Percentiles rank a stretch among this genome's conserved stretches.
Evolutionary conservation across 1,140 invertebrate genomes (phyloP).

Genomic region (Varroa destructor): DNA sequence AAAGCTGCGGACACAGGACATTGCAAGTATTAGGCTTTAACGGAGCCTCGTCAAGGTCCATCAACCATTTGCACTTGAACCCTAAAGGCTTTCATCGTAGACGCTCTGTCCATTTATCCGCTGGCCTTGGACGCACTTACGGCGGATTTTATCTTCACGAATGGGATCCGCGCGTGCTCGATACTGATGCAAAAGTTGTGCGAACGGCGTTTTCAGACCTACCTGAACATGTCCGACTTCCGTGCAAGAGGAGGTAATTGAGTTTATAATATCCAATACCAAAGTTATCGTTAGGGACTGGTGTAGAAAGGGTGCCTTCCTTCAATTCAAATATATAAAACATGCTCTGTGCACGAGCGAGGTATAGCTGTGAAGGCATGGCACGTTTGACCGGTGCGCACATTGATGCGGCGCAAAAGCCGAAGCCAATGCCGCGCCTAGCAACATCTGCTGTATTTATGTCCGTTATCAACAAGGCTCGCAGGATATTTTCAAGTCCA

Average conservation of each 20-base stretch:
- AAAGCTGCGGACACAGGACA: no score
- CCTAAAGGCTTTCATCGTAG: no score
- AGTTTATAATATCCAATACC: conserved; percentile 34
- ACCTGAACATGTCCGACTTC: conserved; percentile 36
- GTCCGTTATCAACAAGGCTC: conserved; percentile 30
- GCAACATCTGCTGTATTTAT: conserved; percentile 30
- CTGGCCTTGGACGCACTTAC: neutral
- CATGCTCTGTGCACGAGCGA: conserved; percentile 29
- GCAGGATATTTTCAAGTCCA: neutral
- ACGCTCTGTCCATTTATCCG: neutral
- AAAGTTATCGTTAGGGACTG: conserved; percentile 33
- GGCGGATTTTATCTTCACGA: conserved; percentile 33
- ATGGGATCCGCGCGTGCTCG: conserved; percentile 33
- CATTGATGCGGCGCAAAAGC: neutral
- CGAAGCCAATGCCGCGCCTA: neutral
- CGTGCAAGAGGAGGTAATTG: conserved; percentile 36
- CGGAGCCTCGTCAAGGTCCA: no score
- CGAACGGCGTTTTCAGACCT: conserved; percentile 33
- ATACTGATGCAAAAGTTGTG: conserved; percentile 33
- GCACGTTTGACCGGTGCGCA: neutral
- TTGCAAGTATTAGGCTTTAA: no score
- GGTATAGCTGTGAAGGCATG: neutral
- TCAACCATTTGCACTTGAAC: no score
- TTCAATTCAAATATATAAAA: conserved; percentile 28
- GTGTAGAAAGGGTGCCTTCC: conserved; percentile 27